phyloP scores from a whole-genome alignment of 2,113 vertebrate species.

The Chaenogobius annularis region DNA sequence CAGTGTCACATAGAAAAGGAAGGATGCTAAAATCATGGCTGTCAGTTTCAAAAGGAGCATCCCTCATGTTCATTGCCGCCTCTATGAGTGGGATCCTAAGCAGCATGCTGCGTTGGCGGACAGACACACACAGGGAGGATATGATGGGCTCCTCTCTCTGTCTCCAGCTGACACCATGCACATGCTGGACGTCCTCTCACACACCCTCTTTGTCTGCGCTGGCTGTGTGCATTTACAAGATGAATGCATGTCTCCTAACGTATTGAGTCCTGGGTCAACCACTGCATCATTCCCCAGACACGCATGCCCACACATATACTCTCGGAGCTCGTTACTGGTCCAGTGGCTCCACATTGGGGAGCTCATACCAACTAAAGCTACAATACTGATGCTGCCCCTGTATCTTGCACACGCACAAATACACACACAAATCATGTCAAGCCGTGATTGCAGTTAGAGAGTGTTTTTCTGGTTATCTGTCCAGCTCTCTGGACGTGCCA shows the following conservation, averaged over 20 bases:
- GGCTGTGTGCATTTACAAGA: constrained; percentile 67
- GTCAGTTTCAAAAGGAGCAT: constrained; percentile 19
- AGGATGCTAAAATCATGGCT: constrained; percentile 14
- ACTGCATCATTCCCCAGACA: constrained; percentile 67
- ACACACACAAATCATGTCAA: constrained; percentile 62
- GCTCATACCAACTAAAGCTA: constrained; percentile 13
- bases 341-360: constrained; percentile 48
- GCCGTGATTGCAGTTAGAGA: constrained; percentile 72
- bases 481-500: constrained; percentile 75
- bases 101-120: constrained; percentile 60
- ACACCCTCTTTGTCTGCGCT: constrained; percentile 67
- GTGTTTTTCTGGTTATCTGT: constrained; percentile 74
- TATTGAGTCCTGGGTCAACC: constrained; percentile 73
- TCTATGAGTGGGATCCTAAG: constrained; percentile 53
- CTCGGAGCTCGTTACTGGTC: constrained; percentile 30
- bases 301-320: constrained; percentile 30
- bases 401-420: constrained; percentile 16
- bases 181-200: constrained; percentile 71
- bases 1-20: constrained; percentile 7
- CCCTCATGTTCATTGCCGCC: constrained; percentile 50
- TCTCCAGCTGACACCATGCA: constrained; percentile 75
- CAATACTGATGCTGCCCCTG: constrained; percentile 20
- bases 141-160: constrained; percentile 71
- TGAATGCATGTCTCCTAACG: constrained; percentile 69
- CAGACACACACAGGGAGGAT: constrained; percentile 65